Evolutionary conservation across 30 jellyfish, hydroid and myxozoan genomes (phyloP).

Genomic region (Aurelia sp.): DNA sequence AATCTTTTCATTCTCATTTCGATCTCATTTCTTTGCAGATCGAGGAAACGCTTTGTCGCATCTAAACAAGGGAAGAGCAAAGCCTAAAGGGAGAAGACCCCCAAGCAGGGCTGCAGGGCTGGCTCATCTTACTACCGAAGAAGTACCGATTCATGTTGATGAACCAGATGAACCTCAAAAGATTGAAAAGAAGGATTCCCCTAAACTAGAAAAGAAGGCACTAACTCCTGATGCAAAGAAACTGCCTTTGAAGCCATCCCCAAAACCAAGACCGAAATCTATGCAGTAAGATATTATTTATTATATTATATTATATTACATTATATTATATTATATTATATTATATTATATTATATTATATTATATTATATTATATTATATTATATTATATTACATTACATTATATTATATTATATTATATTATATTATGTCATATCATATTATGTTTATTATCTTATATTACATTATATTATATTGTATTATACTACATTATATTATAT

Average conservation of each 20-base stretch:
- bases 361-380: too few species aligned
- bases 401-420: too few species aligned
- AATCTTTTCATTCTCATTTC: too few species aligned
- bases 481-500: too few species aligned
- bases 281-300: conserved; percentile 49
- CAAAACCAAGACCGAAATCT: conserved; percentile 71
- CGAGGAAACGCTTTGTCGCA: conserved; percentile 3
- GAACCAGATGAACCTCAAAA: conserved; percentile 7
- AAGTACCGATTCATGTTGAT: neutral
- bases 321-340: too few species aligned
- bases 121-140: conserved; percentile 67
- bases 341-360: too few species aligned
- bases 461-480: too few species aligned
- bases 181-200: too few species aligned
- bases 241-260: conserved; percentile 26
- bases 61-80: conserved; percentile 73
- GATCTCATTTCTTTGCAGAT: conserved; percentile 4
- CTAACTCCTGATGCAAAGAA: neutral
- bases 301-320: too few species aligned
- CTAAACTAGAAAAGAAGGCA: neutral
- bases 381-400: too few species aligned
- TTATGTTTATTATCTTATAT: too few species aligned
- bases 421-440: too few species aligned
- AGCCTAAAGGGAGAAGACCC: conserved; percentile 88
- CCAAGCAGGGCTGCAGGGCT: conserved; percentile 85